Evolutionary conservation across 2,888 invertebrate genomes (phyloP).

Genomic region (Hirudinaria manillensis): DNA sequence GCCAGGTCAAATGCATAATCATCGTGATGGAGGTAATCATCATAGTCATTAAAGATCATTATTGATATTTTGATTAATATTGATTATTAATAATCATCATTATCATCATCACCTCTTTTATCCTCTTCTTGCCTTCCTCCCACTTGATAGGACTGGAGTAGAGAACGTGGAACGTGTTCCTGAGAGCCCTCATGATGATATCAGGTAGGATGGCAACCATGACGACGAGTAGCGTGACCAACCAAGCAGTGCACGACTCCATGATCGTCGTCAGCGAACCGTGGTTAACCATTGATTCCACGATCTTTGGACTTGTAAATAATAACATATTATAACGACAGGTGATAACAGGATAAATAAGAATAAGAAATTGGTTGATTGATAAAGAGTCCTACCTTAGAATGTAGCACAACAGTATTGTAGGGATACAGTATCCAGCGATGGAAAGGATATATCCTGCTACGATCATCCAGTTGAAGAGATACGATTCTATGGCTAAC

Average conservation of each 20-base stretch:
- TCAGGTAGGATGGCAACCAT: conserved; percentile 48
- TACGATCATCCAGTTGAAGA: conserved; percentile 46
- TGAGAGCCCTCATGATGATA: conserved; percentile 42
- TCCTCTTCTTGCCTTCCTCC: not conserved
- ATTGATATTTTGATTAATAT: no score
- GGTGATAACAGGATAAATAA: not conserved
- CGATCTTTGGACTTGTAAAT: not conserved
- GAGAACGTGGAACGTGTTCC: conserved; percentile 36
- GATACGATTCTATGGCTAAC: conserved; percentile 47
- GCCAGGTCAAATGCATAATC: no score
- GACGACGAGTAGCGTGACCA: conserved; percentile 44
- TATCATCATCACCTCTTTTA: not conserved
- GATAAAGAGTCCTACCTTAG: not conserved
- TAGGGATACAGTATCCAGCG: conserved; percentile 44
- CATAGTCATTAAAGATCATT: no score
- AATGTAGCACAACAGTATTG: conserved; percentile 37
- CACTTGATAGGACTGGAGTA: not conserved
- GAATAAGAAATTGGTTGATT: not conserved
- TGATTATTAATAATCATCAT: no score
- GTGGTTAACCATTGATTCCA: conserved; percentile 29
- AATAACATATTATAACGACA: not conserved
- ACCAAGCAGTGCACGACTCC: conserved; percentile 44
- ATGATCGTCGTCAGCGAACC: conserved; percentile 39
- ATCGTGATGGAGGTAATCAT: no score
- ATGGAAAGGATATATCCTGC: conserved; percentile 45